Conservation (phyloP, 2,797 vertebrate species). For the Poecile montanus region DNA sequence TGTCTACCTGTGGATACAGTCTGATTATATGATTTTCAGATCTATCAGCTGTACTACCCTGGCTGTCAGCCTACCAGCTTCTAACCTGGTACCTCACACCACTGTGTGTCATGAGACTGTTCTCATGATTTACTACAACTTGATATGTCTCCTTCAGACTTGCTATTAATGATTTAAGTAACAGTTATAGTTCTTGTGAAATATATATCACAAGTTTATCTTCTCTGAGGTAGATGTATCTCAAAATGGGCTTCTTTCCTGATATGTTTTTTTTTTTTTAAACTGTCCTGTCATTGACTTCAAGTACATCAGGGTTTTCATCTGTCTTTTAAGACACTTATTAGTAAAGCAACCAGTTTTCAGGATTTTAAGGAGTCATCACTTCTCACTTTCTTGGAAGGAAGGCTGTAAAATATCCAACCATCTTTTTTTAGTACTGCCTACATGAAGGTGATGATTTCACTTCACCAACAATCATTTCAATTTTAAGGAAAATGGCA, state of each 20-base stretch:
- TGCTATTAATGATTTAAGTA: slow-evolving; percentile 7
- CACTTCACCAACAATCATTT: neutral
- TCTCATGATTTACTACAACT: neutral
- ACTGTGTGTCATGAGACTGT: neutral
- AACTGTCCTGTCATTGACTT: neutral
- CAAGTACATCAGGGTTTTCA: neutral
- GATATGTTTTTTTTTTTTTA: neutral
- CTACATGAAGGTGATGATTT: neutral
- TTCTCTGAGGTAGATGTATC: neutral
- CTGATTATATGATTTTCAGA: neutral
- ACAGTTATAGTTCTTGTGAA: neutral
- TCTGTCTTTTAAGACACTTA: neutral
- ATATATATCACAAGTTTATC: neutral
- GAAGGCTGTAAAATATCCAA: neutral
- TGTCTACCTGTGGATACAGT: neutral
- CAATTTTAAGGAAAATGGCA: neutral
- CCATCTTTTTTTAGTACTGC: neutral
- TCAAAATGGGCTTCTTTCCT: neutral
- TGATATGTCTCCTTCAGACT: neutral
- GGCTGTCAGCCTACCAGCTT: neutral
- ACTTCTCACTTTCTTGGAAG: neutral
- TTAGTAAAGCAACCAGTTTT: neutral
- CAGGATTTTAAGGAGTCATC: neutral
- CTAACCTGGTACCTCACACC: neutral
- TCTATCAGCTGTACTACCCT: neutral